Evolutionary conservation across 2,113 vertebrate genomes (phyloP), one percentile per base, ranked within the genome.

Genomic region (Myodes glareolus): DNA sequence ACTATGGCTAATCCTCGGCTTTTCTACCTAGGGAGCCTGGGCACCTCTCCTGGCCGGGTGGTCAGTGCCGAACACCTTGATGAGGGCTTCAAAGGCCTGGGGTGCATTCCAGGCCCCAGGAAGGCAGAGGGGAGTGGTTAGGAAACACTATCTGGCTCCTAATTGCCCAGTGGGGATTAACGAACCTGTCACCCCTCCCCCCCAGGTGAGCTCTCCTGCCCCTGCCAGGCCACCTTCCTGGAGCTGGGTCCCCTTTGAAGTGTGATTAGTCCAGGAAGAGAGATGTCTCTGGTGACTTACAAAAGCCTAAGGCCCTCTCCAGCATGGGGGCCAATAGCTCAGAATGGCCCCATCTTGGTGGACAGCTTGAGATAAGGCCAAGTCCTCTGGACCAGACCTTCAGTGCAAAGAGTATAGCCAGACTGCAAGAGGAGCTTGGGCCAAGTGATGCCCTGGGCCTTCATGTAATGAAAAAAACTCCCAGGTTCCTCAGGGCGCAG

Each of bases 101-200:
- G 93, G 96, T 91, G 94, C 97, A 97, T 97, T 98, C 98, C 90
- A 90, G 97, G 97, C 97, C 97, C 97, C 98, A 97, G 97, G 98
- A 98, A 98, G 98, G 96, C 96, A 31, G 97, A 95, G 97, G 63
- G 61, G 63, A 39, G 42, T 73, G 95, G 92, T 93, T 92, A 88
- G 98, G 99, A 98, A 99, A 99, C 97, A 98, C 90, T 96, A 98
- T 98, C 97, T 29, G 96, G 58, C 73, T 90, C 96, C 92, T 98
- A 98, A 98, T 97, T 98, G 98, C 96, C 90, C 91, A 95, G 97
- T 97, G 98, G 97, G 97, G 98, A 98, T 98, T 98, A 98, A 94
- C 82, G 50, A 76, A 96, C 97, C 87, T 93, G 92, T 73, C 13
- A 75, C 36, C 95, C 93, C 97, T 97, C 97, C 97, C 97, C 97